Percentiles rank a stretch among this genome's conserved stretches.
These are phyloP conservation scores for Spinus olivaceus DNA, from an alignment of 2,797 vertebrate genomes.

Conservation along the genomic window DNA sequence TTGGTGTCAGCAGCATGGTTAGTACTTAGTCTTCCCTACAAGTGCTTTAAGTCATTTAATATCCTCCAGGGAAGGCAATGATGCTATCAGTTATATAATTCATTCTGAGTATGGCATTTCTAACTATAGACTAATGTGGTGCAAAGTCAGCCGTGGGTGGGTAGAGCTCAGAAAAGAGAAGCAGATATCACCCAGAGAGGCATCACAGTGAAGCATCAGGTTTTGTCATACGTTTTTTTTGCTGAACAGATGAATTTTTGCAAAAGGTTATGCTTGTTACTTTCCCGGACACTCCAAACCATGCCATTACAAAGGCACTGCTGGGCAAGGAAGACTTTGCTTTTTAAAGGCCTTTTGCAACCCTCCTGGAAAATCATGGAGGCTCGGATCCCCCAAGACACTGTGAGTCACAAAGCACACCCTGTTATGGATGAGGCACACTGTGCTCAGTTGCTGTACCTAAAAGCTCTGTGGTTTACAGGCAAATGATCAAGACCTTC, in stretches of 20 bases:
- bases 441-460: neutral
- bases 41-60: neutral
- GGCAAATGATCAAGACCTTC: neutral
- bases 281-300: neutral
- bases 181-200: neutral
- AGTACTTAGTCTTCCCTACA: neutral
- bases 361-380: neutral
- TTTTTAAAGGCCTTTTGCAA: neutral
- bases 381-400: neutral
- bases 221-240: neutral
- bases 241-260: neutral
- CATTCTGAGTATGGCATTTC: neutral
- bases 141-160: neutral
- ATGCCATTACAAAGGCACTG: neutral
- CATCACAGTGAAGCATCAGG: neutral
- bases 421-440: fast-evolving
- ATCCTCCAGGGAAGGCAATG: neutral
- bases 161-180: neutral
- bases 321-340: neutral
- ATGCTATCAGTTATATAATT: neutral
- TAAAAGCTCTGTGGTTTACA: neutral
- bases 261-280: neutral
- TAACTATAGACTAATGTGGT: neutral
- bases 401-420: neutral
- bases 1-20: neutral